Evolutionary conservation across 1,140 invertebrate species (phyloP).

Genomic region (Probaryconus sp.): DNA sequence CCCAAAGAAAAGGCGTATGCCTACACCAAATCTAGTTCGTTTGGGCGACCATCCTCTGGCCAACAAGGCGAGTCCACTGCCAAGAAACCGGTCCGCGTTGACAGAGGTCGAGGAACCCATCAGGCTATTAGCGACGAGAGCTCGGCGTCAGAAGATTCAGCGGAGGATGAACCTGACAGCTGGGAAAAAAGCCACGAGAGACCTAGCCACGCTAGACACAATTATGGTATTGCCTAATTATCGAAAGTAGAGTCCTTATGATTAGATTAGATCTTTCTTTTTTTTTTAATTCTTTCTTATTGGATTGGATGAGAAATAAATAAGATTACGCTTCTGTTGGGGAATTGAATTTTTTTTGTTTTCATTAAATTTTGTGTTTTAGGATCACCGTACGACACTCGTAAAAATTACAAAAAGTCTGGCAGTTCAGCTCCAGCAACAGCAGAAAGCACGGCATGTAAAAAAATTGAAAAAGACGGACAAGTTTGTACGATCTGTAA

Average conservation of each 20-base stretch:
- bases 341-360: not conserved
- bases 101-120: conserved; percentile 21
- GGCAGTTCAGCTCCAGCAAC: not conserved
- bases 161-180: conserved; percentile 16
- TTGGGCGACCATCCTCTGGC: conserved; percentile 34
- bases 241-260: not conserved
- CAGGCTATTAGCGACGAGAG: conserved; percentile 35
- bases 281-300: not conserved
- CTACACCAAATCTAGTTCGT: conserved; percentile 71
- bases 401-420: not conserved
- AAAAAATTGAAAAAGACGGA: conserved; percentile 81
- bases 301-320: too few relatives aligned
- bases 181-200: conserved; percentile 3
- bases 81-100: conserved; percentile 19
- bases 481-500: conserved; percentile 84
- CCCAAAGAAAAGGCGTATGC: conserved; percentile 83
- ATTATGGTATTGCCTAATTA: conserved; percentile 19
- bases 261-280: not conserved
- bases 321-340: too few relatives aligned
- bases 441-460: conserved; percentile 37
- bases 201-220: not conserved
- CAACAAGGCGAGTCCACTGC: conserved; percentile 2
- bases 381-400: not conserved
- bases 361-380: not conserved
- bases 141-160: conserved; percentile 9